Evolutionary conservation across 1,140 invertebrate genomes (phyloP), one percentile per base, ranked within the genome.

Genomic region (Ips typographus): DNA sequence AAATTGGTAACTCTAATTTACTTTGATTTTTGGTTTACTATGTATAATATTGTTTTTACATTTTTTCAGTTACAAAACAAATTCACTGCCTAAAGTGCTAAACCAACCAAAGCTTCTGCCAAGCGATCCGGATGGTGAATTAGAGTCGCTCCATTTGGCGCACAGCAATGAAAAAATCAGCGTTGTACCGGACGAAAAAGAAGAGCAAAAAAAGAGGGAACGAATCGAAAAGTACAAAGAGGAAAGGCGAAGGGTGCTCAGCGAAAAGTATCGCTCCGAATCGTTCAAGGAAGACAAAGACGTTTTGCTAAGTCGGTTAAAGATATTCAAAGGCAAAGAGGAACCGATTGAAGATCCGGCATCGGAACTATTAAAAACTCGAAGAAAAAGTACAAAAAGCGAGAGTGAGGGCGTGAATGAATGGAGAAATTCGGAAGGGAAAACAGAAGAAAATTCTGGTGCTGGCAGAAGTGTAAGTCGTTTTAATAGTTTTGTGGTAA

Each of bases 161-260:
- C 76, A 77, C 38, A 77, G 77, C 59, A 72, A 57, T 41, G 75
- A 76, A 43, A 76, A 76, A 61, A 68, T 74, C 1, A 69, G 68
- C 38, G 47, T 51, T 38, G 41, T 42, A 37, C 53, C 22, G 8
- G 60, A 65, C 40, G 66, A 43, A 36, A 72, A 74, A 39, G 73
- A 75, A 53, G 72, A 75, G 44, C 72, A 73, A 65, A 77, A 87
- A 74, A 88, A 91, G 69, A 80, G 91, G 40, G 91, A 93, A 76
- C 80, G 93, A 51, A 95, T 95, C 71, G 93, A 95, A 79, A 91
- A 91, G 77, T 95, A 95, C 77, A 96, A 96, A 82, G 93, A 95
- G 78, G 94, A 95, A 77, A 83, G 94, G n/a, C 84, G 94, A 62
- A 90, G 88, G 61, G 92, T 93, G 75, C 78, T 96, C 37, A 85